These are phyloP conservation scores for Perognathus longimembris DNA, from an alignment of 2,113 vertebrate genomes.

Conservation along the genomic window DNA sequence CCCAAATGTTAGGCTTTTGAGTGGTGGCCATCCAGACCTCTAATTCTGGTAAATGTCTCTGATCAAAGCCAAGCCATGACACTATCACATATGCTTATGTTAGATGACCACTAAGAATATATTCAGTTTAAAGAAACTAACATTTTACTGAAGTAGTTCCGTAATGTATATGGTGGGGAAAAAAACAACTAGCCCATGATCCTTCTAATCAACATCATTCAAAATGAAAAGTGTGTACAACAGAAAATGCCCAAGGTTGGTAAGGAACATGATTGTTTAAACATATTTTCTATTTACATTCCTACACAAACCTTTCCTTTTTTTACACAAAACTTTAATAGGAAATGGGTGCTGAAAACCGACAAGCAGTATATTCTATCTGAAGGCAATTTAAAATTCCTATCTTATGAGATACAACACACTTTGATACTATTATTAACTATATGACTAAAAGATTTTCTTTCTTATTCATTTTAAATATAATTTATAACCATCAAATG, in stretches of 20 bases:
- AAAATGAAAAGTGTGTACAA: constrained; percentile 33
- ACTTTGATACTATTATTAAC: constrained; percentile 35
- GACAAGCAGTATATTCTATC: background rate
- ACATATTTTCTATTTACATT: background rate
- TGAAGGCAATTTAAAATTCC: constrained; percentile 54
- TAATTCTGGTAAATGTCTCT: background rate
- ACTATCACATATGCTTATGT: background rate
- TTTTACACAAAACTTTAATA: constrained; percentile 42
- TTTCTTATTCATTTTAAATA: constrained; percentile 37
- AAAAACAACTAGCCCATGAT: background rate
- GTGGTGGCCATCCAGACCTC: background rate
- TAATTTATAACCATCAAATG: constrained; percentile 11
- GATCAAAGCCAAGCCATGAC: too few species aligned
- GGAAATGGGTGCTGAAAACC: constrained; percentile 5
- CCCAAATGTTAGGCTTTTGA: background rate
- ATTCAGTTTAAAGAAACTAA: background rate
- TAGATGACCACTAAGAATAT: background rate
- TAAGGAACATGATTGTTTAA: constrained; percentile 58
- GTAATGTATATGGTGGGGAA: background rate
- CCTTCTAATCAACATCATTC: constrained; percentile 41
- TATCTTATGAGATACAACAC: constrained; percentile 19
- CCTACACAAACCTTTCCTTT: constrained; percentile 37
- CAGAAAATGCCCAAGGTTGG: background rate
- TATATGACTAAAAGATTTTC: background rate
- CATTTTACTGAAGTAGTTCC: background rate